Conservation (phyloP, 2,113 vertebrate species). For the Pholis gunnellus region DNA sequence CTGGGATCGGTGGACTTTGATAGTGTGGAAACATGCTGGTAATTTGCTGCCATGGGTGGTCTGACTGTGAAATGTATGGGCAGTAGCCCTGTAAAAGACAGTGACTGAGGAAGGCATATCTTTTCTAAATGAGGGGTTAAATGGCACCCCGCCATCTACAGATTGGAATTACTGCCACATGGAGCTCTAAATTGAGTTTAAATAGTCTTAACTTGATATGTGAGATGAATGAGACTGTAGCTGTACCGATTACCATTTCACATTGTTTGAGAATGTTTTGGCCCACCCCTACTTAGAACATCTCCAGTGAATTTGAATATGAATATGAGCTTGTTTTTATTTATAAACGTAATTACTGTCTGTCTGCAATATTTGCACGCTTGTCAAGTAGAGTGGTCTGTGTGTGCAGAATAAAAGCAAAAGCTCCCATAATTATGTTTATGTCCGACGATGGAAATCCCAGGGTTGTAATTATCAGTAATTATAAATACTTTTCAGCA, state of each 20-base stretch:
- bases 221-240: constrained; percentile 78
- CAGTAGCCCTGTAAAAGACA: constrained; percentile 68
- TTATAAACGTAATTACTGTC: constrained; percentile 82
- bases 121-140: constrained; percentile 82
- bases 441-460: constrained; percentile 84
- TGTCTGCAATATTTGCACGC: constrained; percentile 81
- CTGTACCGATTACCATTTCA: constrained; percentile 70
- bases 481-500: constrained; percentile 86
- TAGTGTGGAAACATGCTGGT: constrained; percentile 46
- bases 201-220: constrained; percentile 83
- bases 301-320: constrained; percentile 73
- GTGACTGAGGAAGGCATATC: constrained; percentile 72
- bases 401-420: constrained; percentile 81
- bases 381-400: constrained; percentile 80
- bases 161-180: constrained; percentile 80
- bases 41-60: constrained; percentile 63
- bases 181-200: constrained; percentile 82
- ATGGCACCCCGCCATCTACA: constrained; percentile 78
- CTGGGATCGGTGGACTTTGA: constrained; percentile 41
- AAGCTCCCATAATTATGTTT: constrained; percentile 86
- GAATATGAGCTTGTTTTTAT: constrained; percentile 84
- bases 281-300: constrained; percentile 69
- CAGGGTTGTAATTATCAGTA: constrained; percentile 86
- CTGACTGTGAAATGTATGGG: constrained; percentile 64
- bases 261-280: constrained; percentile 72